These are phyloP conservation scores for Ptychoptera albimana DNA, from an alignment of 2,888 invertebrate species.

Conservation along the genomic window DNA sequence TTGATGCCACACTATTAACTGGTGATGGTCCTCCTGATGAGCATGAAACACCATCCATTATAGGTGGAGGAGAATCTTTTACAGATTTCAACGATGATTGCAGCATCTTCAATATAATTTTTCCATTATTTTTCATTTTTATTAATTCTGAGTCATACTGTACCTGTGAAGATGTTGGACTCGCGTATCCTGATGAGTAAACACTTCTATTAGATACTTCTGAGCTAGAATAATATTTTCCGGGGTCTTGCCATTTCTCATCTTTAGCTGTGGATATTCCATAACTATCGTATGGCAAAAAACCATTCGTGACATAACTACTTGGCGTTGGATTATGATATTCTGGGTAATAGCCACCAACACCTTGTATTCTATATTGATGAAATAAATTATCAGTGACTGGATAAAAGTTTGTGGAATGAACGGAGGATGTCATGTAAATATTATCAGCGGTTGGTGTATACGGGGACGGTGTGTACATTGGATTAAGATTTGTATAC, in stretches of 20 bases:
- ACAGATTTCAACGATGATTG: conserved; percentile 29
- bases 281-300: conserved; percentile 45
- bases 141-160: background rate
- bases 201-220: conserved; percentile 20
- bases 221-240: conserved; percentile 42
- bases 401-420: conserved; percentile 55
- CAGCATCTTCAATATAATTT: conserved; percentile 3
- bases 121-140: too few relatives aligned
- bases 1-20: conserved; percentile 14
- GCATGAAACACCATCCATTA: conserved; percentile 31
- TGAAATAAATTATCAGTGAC: conserved; percentile 77
- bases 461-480: conserved; percentile 60
- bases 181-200: conserved; percentile 24
- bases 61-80: conserved; percentile 27
- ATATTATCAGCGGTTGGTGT: conserved; percentile 41
- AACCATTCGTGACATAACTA: conserved; percentile 64
- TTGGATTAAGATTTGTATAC: conserved; percentile 64
- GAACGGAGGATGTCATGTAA: conserved; percentile 35
- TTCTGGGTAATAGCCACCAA: conserved; percentile 55
- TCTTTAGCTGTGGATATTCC: conserved; percentile 32
- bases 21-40: conserved; percentile 30
- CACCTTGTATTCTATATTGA: conserved; percentile 75
- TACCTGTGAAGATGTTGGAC: conserved; percentile 30
- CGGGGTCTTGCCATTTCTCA: conserved; percentile 31
- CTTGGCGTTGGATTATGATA: conserved; percentile 51